Evolutionary conservation across 2,113 vertebrate genomes (phyloP), one percentile per base, ranked within the genome.

Genomic region (Eonycteris spelaea): DNA sequence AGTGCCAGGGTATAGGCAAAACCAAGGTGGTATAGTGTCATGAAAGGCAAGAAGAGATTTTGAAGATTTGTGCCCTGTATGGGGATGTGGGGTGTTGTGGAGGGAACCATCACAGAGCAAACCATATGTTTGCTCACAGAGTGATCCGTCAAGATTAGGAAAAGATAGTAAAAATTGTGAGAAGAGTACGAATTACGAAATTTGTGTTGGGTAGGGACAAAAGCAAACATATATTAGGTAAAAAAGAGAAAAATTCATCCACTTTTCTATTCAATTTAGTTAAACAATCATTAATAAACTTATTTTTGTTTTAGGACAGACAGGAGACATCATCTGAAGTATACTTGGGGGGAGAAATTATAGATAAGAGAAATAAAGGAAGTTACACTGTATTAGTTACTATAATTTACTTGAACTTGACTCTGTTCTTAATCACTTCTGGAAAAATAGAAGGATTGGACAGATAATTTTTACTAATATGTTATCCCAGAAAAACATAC

Each of bases 31-130:
- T 48, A 18, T 35, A 6, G 7, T 80, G 4, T 75, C 1, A 18
- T 24, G 38, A 38, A 74, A 85, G 8, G 15, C 26, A 95, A 77
- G 24, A 45, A 21, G n/a, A 26, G 15, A 59, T 43, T 45, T 88
- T 55, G 1, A 67, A 75, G 26, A 22, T 59, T 35, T 48, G 1
- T 22, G 4, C 30, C 9, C 26, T 26, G 4, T 35, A 10, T 2
- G 3, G 3, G 9, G 5, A 2, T 68, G 4, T 63, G 51, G 19
- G 1, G 1, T 26, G n/a, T 2, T 12, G 18, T 45, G 4, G 4
- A 71, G 1, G 1, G 2, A n/a, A 43, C n/a, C n/a, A n/a, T n/a
- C n/a, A n/a, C n/a, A n/a, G n/a, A n/a, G n/a, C n/a, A n/a, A n/a
- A n/a, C n/a, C n/a, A n/a, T n/a, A n/a, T n/a, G n/a, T n/a, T n/a